Base-by-base conservation (phyloP, 2,888 invertebrate genomes). In the Gibbula magus region DNA sequence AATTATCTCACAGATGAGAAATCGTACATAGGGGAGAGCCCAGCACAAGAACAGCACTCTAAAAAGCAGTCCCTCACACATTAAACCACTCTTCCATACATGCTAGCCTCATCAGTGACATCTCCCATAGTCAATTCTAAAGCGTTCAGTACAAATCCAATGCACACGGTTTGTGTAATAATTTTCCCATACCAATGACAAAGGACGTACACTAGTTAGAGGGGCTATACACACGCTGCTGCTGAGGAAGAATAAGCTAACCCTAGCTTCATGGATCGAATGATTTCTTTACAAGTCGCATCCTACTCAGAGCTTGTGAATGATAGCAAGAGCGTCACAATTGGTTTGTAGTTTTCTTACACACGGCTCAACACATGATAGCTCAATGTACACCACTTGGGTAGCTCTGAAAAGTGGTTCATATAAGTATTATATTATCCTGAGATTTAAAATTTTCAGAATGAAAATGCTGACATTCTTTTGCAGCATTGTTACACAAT, bases 1-100 rank as follows among this genome's bases (percentile, higher is more conserved):
- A 61, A 61, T 61, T 61, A 61, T 61, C 29, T 29, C 29, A 61
- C 61, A 25, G 61, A 61, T 61, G 61, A 61, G 61, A 61, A 61
- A 25, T 29, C 16, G 29, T 25, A 29, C 61, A 61, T 61, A 18
- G 18, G 16, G 29, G 29, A 32, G 29, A 29, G 29, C 25, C 18
- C 16, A 22, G 10, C 61, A 29, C 29, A 29, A 16, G 29, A 25
- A 16, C 61, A 16, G 18, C n/a, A 13, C 29, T 25, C 61, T 61
- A 29, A 25, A 61, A 18, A 29, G 61, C 20, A n/a, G 29, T 25
- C 61, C 4, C 61, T 61, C 61, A 29, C 61, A 25, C 25, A 25
- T 61, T 29, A 61, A 61, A 61, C 29, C 61, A 22, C 25, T 61
- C 61, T 61, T 29, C 61, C 61, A 61, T 61, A 18, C 20, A 56